Base-by-base conservation (phyloP, 1,140 invertebrate genomes). In the Drosophila trapezifrons region DNA sequence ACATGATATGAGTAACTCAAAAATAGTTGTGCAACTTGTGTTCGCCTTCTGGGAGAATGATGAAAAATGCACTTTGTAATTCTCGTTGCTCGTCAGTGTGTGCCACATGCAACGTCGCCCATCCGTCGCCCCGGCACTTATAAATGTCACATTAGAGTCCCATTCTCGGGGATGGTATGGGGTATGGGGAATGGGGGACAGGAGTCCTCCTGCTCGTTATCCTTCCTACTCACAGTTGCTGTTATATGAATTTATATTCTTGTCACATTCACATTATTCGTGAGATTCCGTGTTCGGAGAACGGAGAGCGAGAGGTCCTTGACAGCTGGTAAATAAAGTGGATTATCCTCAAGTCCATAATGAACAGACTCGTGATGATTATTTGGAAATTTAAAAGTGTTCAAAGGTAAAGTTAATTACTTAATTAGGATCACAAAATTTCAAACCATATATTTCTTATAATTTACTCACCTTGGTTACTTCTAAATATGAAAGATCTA, bases 31-130 rank as follows among this genome's bases (percentile, higher is more conserved):
- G 70, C 72, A 75, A 73, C 58, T 76, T 58, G 75, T 58, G 75
- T 69, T 76, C 54, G 62, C 52, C 55, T 49, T 74, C 49, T 76
- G 60, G 56, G 60, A 49, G 60, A 59, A 82, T 73, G 79, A 87
- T 87, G 76, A 87, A 83, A 86, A 86, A 86, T 86, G 83, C 82
- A 86, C 82, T 86, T 83, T 87, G 83, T 83, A 87, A 86, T 86
- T 82, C 78, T 86, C 70, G 71, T 87, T 72, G 56, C 82, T 85
- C 76, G 71, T 82, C 83, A 86, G 77, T 51, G 69, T 66, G 64
- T 60, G 70, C 77, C 66, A 82, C 79, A 73, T 76, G 85, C 83
- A 78, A 55, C 64, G 73, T 69, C 63, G 78, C 76, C 76, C 78
- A 80, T 78, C 83, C 78, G 83, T 79, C 82, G 64, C 76, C 54